Conservation (phyloP, 1,140 invertebrate species). For the Cephus cinctus region DNA sequence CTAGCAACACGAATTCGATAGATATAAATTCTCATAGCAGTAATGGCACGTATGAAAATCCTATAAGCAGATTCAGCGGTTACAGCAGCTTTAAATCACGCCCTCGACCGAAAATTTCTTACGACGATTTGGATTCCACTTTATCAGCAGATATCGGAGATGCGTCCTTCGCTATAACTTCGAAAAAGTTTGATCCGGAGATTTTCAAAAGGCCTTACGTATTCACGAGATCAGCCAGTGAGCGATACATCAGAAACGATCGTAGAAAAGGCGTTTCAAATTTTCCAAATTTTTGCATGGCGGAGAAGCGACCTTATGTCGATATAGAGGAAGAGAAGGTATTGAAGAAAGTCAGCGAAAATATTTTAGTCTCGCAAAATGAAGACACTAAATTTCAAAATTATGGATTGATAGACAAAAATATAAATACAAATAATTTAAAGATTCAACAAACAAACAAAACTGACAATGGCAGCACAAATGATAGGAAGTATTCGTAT, state of each 20-base stretch:
- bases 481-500: conserved; percentile 28
- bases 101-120: conserved; percentile 29
- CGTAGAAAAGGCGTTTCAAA: not conserved
- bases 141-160: conserved; percentile 47
- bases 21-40: conserved; percentile 1
- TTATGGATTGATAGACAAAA: conserved; percentile 45
- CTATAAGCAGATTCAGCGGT: conserved; percentile 10
- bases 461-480: conserved; percentile 16
- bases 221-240: conserved; percentile 40
- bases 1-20: too few relatives aligned
- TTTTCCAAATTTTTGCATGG: not conserved
- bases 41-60: conserved; percentile 1
- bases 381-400: conserved; percentile 42
- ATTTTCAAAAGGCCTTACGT: conserved; percentile 41
- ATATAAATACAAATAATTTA: not conserved
- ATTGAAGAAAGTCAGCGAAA: conserved; percentile 41
- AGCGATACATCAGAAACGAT: conserved; percentile 27
- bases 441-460: conserved; percentile 20
- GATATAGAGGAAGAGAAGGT: conserved; percentile 33
- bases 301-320: not conserved
- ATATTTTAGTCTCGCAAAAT: conserved; percentile 39
- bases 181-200: conserved; percentile 42
- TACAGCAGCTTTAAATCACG: conserved; percentile 24
- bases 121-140: conserved; percentile 48
- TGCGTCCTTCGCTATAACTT: conserved; percentile 40